Base-by-base conservation (phyloP, 1,140 invertebrate genomes). In the Heliconius nattereri region DNA sequence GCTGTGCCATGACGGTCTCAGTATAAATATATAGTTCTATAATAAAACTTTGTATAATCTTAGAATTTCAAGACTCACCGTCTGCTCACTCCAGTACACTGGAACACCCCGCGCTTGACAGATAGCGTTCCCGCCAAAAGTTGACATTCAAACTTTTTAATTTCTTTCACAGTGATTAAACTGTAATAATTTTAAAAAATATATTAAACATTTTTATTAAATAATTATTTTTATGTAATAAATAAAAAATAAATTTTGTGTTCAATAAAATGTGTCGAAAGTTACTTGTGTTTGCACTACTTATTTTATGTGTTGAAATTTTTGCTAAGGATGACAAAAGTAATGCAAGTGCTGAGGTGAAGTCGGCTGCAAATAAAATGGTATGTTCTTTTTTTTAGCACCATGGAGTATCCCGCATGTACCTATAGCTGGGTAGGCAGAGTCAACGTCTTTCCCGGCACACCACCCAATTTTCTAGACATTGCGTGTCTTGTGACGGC, bases 261-360 rank as follows among this genome's bases (percentile, higher is more conserved):
- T 70, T 26, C 1, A n/a, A 9, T 23, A 77, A 71, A 71, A 77
- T 72, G 66, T 26, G 70, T 54, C 40, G 7, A 71, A 71, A 70
- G 7, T 29, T 77, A n/a, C 54, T 52, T 20, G 66, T 72, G 66
- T 35, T 77, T 3, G 9, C 40, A 16, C 66, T 74, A 32, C 29
- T 78, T 78, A 45, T 70, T 70, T 57, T 70, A 26, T 78, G 71
- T 78, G 54, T 49, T 8, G 29, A 78, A 32, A 70, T 78, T 26
- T 52, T 37, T 19, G 78, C 72, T 19, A 78, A 78, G 72, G 78
- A 78, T 60, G 78, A 78, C 20, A 78, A 78, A n/a, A 78, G 40
- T 74, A 74, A 74, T 35, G 57, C 32, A 23, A 78, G 78, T 70
- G 57, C 72, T 11, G 78, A 78, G 57, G 37, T 74, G 20, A 78